Conservation (phyloP, 2,113 vertebrate genomes). For the Maccullochella peelii region DNA sequence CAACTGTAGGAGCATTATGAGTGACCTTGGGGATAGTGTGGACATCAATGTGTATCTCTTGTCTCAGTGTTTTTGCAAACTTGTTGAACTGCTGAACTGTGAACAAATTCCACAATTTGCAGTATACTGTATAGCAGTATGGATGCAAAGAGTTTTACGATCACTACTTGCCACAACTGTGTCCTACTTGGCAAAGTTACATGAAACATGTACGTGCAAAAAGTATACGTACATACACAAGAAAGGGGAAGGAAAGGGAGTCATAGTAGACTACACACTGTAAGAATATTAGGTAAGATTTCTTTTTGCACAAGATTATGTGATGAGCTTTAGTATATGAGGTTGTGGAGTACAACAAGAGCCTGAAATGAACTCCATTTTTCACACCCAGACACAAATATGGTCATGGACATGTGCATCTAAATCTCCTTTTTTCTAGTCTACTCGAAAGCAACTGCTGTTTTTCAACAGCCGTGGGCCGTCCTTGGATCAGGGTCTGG, state of each 20-base stretch:
- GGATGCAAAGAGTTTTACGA: constrained; percentile 10
- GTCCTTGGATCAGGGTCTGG: constrained; percentile 69
- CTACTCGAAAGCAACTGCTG: constrained; percentile 70
- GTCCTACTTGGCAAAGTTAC: background rate
- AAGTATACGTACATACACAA: background rate
- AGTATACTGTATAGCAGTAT: background rate
- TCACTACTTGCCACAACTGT: background rate
- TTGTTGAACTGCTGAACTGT: constrained; percentile 20
- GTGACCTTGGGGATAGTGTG: background rate
- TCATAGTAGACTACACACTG: background rate
- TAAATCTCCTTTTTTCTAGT: constrained; percentile 43
- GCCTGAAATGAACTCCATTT: constrained; percentile 29
- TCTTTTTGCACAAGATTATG: background rate
- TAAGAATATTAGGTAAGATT: background rate
- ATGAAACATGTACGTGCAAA: constrained; percentile 27
- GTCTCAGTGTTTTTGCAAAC: constrained; percentile 1
- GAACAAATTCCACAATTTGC: background rate
- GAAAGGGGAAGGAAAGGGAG: background rate
- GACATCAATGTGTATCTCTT: background rate
- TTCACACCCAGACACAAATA: constrained; percentile 53
- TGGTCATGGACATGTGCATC: constrained; percentile 45
- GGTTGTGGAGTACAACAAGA: background rate
- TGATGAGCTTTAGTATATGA: constrained; percentile 5
- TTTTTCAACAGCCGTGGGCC: constrained; percentile 69
- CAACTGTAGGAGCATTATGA: background rate